A percentile compares a stretch with the other conserved stretches of the same genome.
Evolutionary conservation across 2,797 vertebrate genomes (phyloP).

Genomic region (Serranus cabrilla): DNA sequence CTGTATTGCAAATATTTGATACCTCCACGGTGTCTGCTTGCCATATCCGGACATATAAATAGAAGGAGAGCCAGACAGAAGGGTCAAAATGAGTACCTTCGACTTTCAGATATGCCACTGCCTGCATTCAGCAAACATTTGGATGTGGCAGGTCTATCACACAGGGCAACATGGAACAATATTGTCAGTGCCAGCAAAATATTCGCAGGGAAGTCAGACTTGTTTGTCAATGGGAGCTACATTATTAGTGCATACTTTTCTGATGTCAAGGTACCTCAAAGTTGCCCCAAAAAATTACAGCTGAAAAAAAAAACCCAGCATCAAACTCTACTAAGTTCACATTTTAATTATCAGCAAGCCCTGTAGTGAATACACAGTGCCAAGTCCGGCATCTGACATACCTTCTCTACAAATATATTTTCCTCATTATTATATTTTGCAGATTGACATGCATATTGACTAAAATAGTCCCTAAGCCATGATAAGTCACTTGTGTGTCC

Average conservation of each 20-base stretch:
- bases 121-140: conserved; percentile 60
- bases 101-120: conserved; percentile 78
- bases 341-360: conserved; percentile 5
- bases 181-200: conserved; percentile 1
- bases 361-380: background rate
- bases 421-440: conserved; percentile 37
- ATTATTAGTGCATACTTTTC: background rate
- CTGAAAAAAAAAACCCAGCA: background rate
- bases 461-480: conserved; percentile 64
- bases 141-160: conserved; percentile 41
- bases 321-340: conserved; percentile 6
- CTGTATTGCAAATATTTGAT: conserved; percentile 86
- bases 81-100: conserved; percentile 81
- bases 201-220: background rate
- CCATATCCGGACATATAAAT: conserved; percentile 87
- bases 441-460: conserved; percentile 46
- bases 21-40: conserved; percentile 84
- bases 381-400: conserved; percentile 25
- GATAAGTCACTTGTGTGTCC: conserved; percentile 72
- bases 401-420: conserved; percentile 37
- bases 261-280: conserved; percentile 4
- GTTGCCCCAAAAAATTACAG: no score
- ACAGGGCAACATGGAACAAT: conserved; percentile 1
- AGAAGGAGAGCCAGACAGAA: conserved; percentile 82
- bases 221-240: conserved; percentile 1